phyloP scores from a whole-genome alignment of 1,140 invertebrate genomes.

The Calephelis nemesis region DNA sequence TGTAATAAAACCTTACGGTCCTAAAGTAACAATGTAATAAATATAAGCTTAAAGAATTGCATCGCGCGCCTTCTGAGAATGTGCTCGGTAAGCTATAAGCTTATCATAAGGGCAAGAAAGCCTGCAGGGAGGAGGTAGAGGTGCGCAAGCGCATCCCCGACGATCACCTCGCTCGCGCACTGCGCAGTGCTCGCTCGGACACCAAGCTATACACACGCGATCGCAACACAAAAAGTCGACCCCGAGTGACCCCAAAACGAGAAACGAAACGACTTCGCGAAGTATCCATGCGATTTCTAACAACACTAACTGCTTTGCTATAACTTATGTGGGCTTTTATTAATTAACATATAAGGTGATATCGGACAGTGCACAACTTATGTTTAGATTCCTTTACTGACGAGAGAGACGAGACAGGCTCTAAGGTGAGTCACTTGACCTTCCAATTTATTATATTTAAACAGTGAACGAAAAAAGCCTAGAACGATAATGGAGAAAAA shows the following conservation, averaged over 20 bases:
- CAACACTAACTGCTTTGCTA: conserved; percentile 47
- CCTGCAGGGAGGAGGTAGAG: conserved; percentile 40
- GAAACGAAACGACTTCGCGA: conserved; percentile 61
- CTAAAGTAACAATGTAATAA: conserved; percentile 20
- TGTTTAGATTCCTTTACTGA: conserved; percentile 11
- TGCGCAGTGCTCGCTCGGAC: conserved; percentile 61
- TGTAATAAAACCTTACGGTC: conserved; percentile 17
- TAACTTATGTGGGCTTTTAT: conserved; percentile 58
- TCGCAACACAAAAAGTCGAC: conserved; percentile 44
- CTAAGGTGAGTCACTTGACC: conserved; percentile 51
- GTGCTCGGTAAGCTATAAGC: conserved; percentile 34
- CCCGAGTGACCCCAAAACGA: conserved; percentile 61
- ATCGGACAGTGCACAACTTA: conserved; percentile 45
- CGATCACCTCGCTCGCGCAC: conserved; percentile 26
- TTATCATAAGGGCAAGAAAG: conserved; percentile 51
- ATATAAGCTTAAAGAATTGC: conserved; percentile 28
- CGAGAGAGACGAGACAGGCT: conserved; percentile 16
- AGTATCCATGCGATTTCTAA: conserved; percentile 31
- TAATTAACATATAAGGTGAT: conserved; percentile 51
- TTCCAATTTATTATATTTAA: conserved; percentile 1
- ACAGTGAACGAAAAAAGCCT: neutral
- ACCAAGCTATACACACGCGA: conserved; percentile 46
- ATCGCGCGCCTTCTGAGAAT: conserved; percentile 46
- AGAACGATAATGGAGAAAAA: no score
- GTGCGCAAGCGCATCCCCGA: conserved; percentile 40